Percentiles rank a stretch among this genome's conserved stretches.
These are phyloP conservation scores for Ivindomyrus marchei DNA, from an alignment of 2,113 vertebrate species.

Conservation along the genomic window DNA sequence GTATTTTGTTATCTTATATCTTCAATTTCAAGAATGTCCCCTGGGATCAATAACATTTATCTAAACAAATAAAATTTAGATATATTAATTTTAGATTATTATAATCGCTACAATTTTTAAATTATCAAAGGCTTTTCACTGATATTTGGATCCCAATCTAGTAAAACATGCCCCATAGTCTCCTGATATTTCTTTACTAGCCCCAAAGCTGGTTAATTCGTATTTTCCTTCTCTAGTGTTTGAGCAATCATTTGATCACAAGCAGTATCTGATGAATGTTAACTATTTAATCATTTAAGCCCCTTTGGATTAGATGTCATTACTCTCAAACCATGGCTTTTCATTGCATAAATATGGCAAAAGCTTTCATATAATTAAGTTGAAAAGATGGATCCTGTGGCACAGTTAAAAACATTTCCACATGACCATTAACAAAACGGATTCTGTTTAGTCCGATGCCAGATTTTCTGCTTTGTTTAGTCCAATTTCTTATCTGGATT, in stretches of 20 bases:
- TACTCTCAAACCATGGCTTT: neutral
- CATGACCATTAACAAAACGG: neutral
- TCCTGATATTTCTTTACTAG: neutral
- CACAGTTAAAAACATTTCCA: neutral
- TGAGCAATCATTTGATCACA: neutral
- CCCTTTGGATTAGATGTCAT: neutral
- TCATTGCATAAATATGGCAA: neutral
- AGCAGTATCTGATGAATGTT: neutral
- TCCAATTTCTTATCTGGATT: neutral
- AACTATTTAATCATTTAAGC: neutral
- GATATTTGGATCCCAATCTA: neutral
- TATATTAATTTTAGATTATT: neutral
- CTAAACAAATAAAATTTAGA: neutral
- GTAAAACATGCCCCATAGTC: neutral
- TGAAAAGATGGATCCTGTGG: neutral
- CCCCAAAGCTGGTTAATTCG: neutral
- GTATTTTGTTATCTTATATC: neutral
- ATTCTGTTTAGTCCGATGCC: neutral
- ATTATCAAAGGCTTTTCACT: neutral
- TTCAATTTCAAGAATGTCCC: neutral
- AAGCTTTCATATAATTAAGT: neutral
- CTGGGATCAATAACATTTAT: neutral
- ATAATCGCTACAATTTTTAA: neutral
- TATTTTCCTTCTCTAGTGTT: neutral
- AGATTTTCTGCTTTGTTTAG: conserved; percentile 1